A percentile compares a stretch with the other conserved stretches of the same genome.
phyloP scores from a whole-genome alignment of 2,888 invertebrate species.

The Operophtera brumata region DNA sequence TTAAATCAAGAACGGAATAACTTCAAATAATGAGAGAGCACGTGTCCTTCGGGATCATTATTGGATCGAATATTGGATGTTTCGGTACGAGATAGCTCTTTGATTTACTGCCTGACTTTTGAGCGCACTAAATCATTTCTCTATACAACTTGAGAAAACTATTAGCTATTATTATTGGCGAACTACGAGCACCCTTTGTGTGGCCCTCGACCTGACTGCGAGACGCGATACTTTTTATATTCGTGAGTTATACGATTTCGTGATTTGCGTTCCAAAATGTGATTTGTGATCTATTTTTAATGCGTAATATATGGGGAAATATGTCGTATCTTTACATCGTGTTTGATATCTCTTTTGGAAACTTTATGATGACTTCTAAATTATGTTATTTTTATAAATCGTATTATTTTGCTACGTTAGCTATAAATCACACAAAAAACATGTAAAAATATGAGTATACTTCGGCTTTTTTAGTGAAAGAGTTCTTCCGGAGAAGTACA shows the following conservation, averaged over 20 bases:
- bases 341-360: conserved; percentile 47
- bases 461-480: neutral
- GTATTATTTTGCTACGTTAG: neutral
- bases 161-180: conserved; percentile 77
- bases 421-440: conserved; percentile 6
- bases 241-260: conserved; percentile 53
- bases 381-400: neutral
- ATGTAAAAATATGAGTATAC: neutral
- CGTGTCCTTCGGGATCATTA: conserved; percentile 68
- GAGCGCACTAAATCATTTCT: conserved; percentile 75
- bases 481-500: too few relatives aligned
- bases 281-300: conserved; percentile 49
- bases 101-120: conserved; percentile 77
- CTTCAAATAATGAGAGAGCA: conserved; percentile 73
- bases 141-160: conserved; percentile 77
- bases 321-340: conserved; percentile 31
- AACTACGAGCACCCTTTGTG: conserved; percentile 66
- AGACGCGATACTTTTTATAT: conserved; percentile 57
- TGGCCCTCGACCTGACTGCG: conserved; percentile 43
- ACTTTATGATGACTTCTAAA: conserved; percentile 11
- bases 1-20: conserved; percentile 67
- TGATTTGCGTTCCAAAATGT: conserved; percentile 66
- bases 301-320: conserved; percentile 43
- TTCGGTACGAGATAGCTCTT: conserved; percentile 59
- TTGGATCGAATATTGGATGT: conserved; percentile 55